phyloP scores from a whole-genome alignment of 2,113 vertebrate genomes.

The Thomomys bottae region DNA sequence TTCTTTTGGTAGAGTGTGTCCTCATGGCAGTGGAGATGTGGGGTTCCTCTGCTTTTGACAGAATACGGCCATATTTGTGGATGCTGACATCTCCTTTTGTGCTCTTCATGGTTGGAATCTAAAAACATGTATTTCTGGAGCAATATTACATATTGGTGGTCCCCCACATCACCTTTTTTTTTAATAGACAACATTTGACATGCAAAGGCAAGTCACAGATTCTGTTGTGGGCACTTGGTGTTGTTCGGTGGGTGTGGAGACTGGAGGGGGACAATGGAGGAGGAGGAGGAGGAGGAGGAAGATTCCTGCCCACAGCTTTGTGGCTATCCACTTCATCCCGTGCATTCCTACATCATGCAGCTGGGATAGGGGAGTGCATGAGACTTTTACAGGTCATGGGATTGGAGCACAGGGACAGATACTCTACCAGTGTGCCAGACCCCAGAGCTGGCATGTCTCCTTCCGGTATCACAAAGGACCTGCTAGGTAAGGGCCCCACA shows the following conservation, averaged over 20 bases:
- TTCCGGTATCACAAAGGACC: neutral
- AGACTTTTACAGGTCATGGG: neutral
- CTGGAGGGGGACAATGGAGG: neutral
- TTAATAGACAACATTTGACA: conserved; percentile 55
- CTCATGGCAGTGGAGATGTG: neutral
- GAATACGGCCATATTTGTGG: neutral
- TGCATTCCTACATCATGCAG: neutral
- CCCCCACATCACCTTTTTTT: neutral
- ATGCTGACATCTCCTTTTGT: neutral
- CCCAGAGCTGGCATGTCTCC: too few species aligned
- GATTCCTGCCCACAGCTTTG: neutral
- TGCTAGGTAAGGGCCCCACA: neutral
- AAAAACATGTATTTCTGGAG: conserved; percentile 63
- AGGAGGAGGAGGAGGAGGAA: too few species aligned
- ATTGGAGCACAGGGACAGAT: neutral
- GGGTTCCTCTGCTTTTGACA: neutral
- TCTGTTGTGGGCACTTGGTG: neutral
- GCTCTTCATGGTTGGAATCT: neutral
- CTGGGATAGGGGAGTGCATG: rapidly evolving
- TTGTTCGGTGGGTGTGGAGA: neutral
- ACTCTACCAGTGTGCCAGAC: neutral
- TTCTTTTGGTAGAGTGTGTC: rapidly evolving
- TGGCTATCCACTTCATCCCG: neutral
- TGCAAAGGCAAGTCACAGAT: conserved; percentile 11
- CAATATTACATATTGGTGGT: neutral